Evolutionary conservation across 1,140 invertebrate species (phyloP).

Genomic region (Drosophila ambigua): DNA sequence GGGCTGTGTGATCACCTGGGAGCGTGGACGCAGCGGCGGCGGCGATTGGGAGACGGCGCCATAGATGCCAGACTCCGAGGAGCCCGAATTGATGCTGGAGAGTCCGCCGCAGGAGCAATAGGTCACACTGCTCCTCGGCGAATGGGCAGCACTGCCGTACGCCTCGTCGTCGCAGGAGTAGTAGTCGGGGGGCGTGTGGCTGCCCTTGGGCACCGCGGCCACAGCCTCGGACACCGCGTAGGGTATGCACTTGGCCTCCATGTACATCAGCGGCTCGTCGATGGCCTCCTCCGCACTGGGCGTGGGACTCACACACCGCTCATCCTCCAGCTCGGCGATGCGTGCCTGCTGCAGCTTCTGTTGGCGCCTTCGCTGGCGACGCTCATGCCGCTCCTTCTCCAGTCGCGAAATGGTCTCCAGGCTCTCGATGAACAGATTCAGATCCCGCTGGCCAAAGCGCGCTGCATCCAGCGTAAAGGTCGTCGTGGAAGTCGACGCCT

Average conservation of each 20-base stretch:
- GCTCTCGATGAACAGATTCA: conserved; percentile 64
- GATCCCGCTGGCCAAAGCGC: conserved; percentile 47
- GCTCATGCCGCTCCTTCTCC: conserved; percentile 55
- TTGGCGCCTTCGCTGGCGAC: conserved; percentile 32
- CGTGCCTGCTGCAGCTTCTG: conserved; percentile 39
- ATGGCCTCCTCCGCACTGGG: conserved; percentile 60
- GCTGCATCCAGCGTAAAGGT: conserved; percentile 59
- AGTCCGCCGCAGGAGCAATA: conserved; percentile 53
- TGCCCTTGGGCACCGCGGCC: not conserved
- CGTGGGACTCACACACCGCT: conserved; percentile 49
- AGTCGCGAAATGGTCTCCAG: conserved; percentile 68
- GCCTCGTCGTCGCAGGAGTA: conserved; percentile 64
- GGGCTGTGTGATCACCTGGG: conserved; percentile 40
- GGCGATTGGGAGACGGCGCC: conserved; percentile 1
- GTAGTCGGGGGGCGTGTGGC: conserved; percentile 14
- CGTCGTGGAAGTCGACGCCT: conserved; percentile 6
- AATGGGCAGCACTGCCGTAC: conserved; percentile 51
- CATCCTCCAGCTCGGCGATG: conserved; percentile 35
- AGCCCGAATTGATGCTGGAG: conserved; percentile 45
- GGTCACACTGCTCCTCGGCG: conserved; percentile 59
- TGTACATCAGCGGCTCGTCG: conserved; percentile 57
- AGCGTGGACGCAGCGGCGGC: conserved; percentile 48
- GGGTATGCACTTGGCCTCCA: conserved; percentile 69
- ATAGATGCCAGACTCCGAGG: conserved; percentile 63
- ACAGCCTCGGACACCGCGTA: conserved; percentile 45